These are phyloP conservation scores for Rhinogobius similis DNA, from an alignment of 2,113 vertebrate species.

Conservation along the genomic window DNA sequence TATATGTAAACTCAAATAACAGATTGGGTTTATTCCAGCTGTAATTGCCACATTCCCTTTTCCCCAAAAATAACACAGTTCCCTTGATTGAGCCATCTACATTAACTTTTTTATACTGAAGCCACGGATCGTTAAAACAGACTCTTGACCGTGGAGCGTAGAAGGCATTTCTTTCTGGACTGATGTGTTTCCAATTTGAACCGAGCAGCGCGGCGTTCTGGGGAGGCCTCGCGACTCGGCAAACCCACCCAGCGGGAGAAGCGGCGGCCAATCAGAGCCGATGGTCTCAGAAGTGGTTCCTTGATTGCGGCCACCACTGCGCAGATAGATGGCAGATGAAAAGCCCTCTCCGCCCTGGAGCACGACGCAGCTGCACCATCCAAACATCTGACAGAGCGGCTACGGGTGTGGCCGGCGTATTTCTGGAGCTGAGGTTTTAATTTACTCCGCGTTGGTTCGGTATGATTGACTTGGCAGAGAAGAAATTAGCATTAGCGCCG, in stretches of 20 bases:
- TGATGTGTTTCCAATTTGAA: conserved; percentile 34
- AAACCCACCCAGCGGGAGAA: conserved; percentile 39
- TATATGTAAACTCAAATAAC: conserved; percentile 41
- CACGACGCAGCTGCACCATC: conserved; percentile 45
- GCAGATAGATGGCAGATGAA: conserved; percentile 43
- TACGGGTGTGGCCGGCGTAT: conserved; percentile 58
- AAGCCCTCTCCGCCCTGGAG: conserved; percentile 27
- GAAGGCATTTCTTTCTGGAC: conserved; percentile 3
- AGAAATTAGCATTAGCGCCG: conserved; percentile 79
- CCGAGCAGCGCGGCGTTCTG: conserved; percentile 28
- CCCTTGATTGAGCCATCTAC: conserved; percentile 37
- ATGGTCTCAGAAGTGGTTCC: conserved; percentile 56
- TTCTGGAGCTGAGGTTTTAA: conserved; percentile 64
- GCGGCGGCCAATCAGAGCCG: conserved; percentile 49
- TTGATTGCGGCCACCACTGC: conserved; percentile 44
- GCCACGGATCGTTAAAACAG: conserved; percentile 30
- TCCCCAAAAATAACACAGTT: not conserved
- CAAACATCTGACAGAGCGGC: conserved; percentile 17
- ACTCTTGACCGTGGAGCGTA: conserved; percentile 12
- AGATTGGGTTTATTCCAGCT: conserved; percentile 40
- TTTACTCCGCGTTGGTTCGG: conserved; percentile 47
- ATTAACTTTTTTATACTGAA: conserved; percentile 27
- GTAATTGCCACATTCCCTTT: conserved; percentile 43
- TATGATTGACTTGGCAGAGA: conserved; percentile 53
- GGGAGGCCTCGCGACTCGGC: conserved; percentile 23